These are phyloP conservation scores for Nothocercus nigrocapillus DNA, from an alignment of 2,113 vertebrate species.

Conservation along the genomic window DNA sequence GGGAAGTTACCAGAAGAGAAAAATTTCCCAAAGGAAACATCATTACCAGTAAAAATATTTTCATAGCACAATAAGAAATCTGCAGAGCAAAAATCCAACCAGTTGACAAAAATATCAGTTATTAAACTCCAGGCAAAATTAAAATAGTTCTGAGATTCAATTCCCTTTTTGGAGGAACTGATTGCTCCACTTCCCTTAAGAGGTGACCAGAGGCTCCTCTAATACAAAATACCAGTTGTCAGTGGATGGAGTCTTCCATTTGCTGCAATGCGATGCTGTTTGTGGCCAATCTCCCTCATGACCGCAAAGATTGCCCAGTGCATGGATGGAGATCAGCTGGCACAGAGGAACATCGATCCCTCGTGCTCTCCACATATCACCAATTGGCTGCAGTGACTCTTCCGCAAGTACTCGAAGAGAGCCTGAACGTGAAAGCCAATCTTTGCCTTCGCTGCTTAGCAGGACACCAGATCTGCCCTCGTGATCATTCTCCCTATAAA, in stretches of 20 bases:
- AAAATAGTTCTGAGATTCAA: neutral
- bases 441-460: neutral
- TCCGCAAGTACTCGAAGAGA: neutral
- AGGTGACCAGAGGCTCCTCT: neutral
- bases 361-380: neutral
- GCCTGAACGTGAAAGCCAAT: neutral
- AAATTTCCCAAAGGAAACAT: neutral
- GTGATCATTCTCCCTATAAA: neutral
- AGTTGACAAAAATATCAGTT: neutral
- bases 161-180: neutral
- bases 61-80: neutral
- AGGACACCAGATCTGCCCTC: neutral
- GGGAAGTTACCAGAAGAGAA: neutral
- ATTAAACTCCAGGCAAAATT: neutral
- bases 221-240: neutral
- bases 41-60: neutral
- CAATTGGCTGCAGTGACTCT: neutral
- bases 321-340: neutral
- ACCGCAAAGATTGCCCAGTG: neutral
- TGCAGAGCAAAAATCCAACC: neutral
- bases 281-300: neutral
- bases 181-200: neutral
- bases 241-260: neutral
- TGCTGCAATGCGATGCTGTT: neutral
- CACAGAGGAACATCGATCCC: neutral